These are phyloP conservation scores for Plecotus auritus DNA, from an alignment of 2,113 vertebrate species.

Conservation along the genomic window DNA sequence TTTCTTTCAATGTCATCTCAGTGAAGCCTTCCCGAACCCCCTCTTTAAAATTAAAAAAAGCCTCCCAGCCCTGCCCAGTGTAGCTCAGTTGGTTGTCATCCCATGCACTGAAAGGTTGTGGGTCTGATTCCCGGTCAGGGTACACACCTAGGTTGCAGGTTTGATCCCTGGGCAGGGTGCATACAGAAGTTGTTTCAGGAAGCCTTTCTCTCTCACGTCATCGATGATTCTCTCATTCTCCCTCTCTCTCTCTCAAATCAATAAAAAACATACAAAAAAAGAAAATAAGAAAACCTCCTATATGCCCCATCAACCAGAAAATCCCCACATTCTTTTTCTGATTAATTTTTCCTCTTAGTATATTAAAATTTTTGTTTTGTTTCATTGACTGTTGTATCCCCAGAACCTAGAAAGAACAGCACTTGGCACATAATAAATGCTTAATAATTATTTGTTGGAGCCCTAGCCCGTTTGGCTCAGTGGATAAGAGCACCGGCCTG, in stretches of 20 bases:
- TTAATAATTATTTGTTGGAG: conserved; percentile 26
- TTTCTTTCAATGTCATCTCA: neutral
- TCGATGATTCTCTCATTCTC: neutral
- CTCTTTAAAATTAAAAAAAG: neutral
- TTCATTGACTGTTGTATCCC: neutral
- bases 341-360: neutral
- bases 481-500: no score
- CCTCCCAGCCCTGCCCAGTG: neutral
- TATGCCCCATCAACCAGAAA: neutral
- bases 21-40: neutral
- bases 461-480: no score
- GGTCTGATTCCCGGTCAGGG: no score
- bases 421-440: conserved; percentile 1
- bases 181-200: no score
- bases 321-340: neutral
- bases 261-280: neutral
- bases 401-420: conserved; percentile 26
- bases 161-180: neutral
- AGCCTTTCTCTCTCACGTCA: no score
- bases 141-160: no score
- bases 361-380: neutral
- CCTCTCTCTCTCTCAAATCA: neutral
- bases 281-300: neutral
- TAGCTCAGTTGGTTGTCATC: neutral
- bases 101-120: neutral